Evolutionary conservation across 1,140 invertebrate genomes (phyloP).

Genomic region (Lutraria rhynchaena): DNA sequence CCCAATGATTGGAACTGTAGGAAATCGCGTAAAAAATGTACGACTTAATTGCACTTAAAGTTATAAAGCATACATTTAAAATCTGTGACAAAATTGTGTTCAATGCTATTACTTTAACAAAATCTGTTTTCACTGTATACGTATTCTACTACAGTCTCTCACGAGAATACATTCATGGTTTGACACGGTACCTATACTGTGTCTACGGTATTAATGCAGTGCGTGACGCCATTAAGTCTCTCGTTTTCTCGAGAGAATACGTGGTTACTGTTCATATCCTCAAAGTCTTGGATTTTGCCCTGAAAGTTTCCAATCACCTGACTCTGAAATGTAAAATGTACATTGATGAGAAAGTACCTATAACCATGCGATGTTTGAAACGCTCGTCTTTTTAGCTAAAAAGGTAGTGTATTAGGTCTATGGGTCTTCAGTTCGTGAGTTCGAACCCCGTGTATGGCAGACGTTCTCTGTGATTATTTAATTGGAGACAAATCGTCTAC

Average conservation of each 20-base stretch:
- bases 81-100: too few species aligned
- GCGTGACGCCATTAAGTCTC: neutral
- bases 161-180: too few species aligned
- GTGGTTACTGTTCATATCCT: conserved; percentile 18
- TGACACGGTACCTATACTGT: neutral
- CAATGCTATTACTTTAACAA: too few species aligned
- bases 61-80: too few species aligned
- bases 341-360: neutral
- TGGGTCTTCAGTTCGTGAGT: neutral
- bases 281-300: conserved; percentile 39
- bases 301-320: conserved; percentile 19
- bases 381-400: neutral
- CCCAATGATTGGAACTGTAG: too few species aligned
- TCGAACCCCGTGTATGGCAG: too few species aligned
- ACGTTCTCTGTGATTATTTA: neutral
- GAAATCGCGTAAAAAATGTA: too few species aligned
- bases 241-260: neutral
- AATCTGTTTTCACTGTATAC: too few species aligned
- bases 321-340: conserved; percentile 20
- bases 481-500: neutral
- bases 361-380: neutral
- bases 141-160: too few species aligned
- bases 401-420: neutral
- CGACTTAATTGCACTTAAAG: too few species aligned
- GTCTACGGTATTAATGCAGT: conserved; percentile 19